Base-by-base conservation (phyloP, 1,140 invertebrate species). In the Plectrocnemia conspersa region DNA sequence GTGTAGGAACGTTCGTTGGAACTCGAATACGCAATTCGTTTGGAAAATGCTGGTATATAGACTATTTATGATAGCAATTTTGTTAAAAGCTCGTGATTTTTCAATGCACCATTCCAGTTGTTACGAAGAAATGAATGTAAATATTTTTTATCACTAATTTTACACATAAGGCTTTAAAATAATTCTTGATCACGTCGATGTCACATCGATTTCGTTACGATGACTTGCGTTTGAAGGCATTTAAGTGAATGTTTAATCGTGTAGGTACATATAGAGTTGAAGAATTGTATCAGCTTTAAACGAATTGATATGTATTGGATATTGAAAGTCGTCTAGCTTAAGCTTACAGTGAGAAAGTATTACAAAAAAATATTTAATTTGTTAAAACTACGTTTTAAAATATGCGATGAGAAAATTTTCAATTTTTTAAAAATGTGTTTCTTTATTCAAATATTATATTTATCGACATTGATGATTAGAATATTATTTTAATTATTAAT, bases 1-100 rank as follows among this genome's bases (percentile, higher is more conserved):
- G 85, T 85, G 69, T 86, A 69, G 61, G 18, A 25, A 49, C 7
- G 15, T 7, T 41, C 7, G 10, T 11, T 41, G 10, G 16, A 41
- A 45, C 7, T 10, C 7, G 24, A 45, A 27, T n/a, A 5, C 7
- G 23, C 7, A 9, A 27, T 11, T 21, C 6, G 7, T 45, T 6
- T 32, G n/a, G 27, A 32, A 32, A 32, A 32, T 32, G 7, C n/a
- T 32, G 7, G 19, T 18, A 42, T 7, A 21, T 21, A 42, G 3
- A 42, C 38, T 42, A 55, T 47, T 55, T 40, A 33, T 35, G 36
- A 24, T 49, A 42, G 41, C 36, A n/a, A 46, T 45, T 57, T 18
- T 36, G 41, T 29, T 25, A 32, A 50, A 23, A 42, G 48, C 54
- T 52, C 40, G 57, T 59, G 52, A 55, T 59, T 41, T 48, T 54